Percentiles rank a stretch among this genome's conserved stretches.
Evolutionary conservation across 2,113 vertebrate species (phyloP).

Genomic region (Pardalotus punctatus): DNA sequence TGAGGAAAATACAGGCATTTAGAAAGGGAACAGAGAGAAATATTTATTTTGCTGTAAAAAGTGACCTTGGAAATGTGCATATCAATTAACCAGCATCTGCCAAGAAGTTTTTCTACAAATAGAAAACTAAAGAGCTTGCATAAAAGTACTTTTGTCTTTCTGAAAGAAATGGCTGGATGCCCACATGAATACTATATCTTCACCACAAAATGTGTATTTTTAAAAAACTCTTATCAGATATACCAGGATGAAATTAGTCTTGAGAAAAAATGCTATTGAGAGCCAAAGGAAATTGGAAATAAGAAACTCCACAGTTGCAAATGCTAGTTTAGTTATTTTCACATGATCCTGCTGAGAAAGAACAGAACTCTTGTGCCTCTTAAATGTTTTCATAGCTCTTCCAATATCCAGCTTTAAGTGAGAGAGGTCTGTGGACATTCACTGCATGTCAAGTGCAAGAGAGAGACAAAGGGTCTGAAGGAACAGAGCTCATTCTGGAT

Average conservation of each 20-base stretch:
- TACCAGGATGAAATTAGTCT: constrained; percentile 36
- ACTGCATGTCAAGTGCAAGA: background rate
- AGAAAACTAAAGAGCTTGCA: constrained; percentile 29
- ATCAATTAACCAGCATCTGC: constrained; percentile 58
- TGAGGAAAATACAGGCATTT: background rate
- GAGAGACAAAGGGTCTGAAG: background rate
- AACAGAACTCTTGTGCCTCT: background rate
- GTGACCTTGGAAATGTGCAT: constrained; percentile 63
- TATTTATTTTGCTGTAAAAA: constrained; percentile 21
- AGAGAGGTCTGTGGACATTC: background rate
- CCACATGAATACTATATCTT: constrained; percentile 24
- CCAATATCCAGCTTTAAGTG: background rate
- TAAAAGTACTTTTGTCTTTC: constrained; percentile 7
- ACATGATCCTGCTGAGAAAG: background rate
- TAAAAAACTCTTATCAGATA: constrained; percentile 36
- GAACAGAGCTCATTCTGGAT: background rate
- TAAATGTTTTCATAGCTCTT: background rate
- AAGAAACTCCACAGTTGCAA: background rate
- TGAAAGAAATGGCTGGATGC: constrained; percentile 51
- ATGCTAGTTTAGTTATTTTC: background rate
- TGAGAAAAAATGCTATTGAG: background rate
- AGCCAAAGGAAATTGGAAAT: background rate
- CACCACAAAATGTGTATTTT: constrained; percentile 34
- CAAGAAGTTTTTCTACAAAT: constrained; percentile 55
- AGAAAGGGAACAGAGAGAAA: constrained; percentile 8